phyloP scores from a whole-genome alignment of 1,140 invertebrate genomes.

The Aphaenogaster rudis region DNA sequence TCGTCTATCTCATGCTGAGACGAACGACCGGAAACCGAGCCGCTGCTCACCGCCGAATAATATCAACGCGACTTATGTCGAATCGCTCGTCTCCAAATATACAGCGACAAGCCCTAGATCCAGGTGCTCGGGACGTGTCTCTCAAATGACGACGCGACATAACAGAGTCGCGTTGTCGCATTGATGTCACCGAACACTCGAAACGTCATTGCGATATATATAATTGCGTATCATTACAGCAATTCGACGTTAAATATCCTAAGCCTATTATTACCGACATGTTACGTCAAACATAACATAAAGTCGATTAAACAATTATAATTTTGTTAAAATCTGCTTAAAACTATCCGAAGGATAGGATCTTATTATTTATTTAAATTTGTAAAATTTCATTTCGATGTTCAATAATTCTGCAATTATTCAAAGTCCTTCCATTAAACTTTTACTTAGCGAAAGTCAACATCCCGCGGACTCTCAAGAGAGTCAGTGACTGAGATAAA shows the following conservation, averaged over 20 bases:
- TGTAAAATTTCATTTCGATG: neutral
- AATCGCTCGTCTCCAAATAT: constrained; percentile 22
- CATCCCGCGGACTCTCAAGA: neutral
- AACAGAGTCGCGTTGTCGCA: neutral
- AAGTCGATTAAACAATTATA: neutral
- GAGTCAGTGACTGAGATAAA: constrained; percentile 37
- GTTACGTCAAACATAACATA: neutral
- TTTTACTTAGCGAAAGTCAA: constrained; percentile 25
- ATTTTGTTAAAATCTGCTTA: neutral
- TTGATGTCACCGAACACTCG: constrained; percentile 18
- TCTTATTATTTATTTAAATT: neutral
- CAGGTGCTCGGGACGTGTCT: constrained; percentile 16
- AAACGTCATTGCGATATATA: neutral
- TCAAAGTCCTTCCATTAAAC: neutral
- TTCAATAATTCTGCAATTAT: neutral
- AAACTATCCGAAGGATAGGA: neutral
- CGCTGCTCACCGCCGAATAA: constrained; percentile 25
- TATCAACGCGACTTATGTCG: constrained; percentile 39
- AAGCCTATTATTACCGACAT: neutral
- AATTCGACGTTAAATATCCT: neutral
- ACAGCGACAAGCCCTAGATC: neutral
- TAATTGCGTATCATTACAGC: neutral
- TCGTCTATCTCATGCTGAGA: constrained; percentile 67
- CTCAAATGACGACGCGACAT: neutral
- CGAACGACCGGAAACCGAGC: constrained; percentile 50